phyloP scores from a whole-genome alignment of 2,888 invertebrate genomes.

The Anoplius nigerrimus region DNA sequence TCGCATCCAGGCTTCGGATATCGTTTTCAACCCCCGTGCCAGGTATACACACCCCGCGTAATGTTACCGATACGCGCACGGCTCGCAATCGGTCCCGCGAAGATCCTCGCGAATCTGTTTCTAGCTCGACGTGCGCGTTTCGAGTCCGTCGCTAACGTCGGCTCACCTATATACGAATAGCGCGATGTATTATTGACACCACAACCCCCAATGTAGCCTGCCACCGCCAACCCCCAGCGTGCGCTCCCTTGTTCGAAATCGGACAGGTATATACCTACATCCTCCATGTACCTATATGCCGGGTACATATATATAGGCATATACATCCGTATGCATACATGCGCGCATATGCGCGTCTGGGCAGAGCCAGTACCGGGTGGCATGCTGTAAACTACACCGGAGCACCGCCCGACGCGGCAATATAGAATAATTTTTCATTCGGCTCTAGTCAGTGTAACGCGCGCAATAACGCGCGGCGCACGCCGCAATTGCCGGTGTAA shows the following conservation, averaged over 20 bases:
- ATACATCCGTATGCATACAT: constrained; percentile 13
- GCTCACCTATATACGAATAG: constrained; percentile 62
- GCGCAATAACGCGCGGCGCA: constrained; percentile 25
- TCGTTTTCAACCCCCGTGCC: too few species aligned
- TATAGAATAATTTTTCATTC: constrained; percentile 24
- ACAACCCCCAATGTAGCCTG: constrained; percentile 66
- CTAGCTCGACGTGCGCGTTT: constrained; percentile 34
- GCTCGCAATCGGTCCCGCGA: too few species aligned
- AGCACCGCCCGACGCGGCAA: constrained; percentile 18
- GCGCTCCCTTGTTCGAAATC: constrained; percentile 60
- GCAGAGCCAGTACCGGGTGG: constrained; percentile 40
- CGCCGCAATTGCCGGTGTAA: constrained; percentile 22
- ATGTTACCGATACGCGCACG: too few species aligned
- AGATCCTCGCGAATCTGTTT: too few species aligned
- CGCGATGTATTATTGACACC: constrained; percentile 68
- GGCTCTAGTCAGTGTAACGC: constrained; percentile 18
- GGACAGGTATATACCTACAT: constrained; percentile 64
- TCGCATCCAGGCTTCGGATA: too few species aligned
- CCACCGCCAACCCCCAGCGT: constrained; percentile 57
- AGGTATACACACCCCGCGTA: too few species aligned
- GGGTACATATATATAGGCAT: too few species aligned
- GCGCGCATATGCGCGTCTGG: constrained; percentile 9
- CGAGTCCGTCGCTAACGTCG: constrained; percentile 48
- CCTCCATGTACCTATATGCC: constrained; percentile 12
- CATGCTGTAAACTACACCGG: constrained; percentile 36